phyloP scores from a whole-genome alignment of 2,113 vertebrate species.

The Labeo rohita region DNA sequence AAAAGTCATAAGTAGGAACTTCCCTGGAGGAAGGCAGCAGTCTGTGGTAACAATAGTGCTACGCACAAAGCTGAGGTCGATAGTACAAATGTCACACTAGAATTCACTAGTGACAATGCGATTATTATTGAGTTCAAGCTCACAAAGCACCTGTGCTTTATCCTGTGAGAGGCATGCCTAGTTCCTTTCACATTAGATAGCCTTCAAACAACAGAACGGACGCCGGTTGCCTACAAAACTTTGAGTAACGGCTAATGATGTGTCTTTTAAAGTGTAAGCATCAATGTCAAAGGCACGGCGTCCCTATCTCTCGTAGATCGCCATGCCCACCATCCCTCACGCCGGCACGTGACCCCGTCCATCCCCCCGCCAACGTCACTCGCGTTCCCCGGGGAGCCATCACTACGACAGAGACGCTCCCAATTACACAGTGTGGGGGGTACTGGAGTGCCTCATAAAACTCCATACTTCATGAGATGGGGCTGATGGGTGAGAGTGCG shows the following conservation, averaged over 20 bases:
- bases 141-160: background rate
- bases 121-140: background rate
- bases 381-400: slow-evolving; percentile 41
- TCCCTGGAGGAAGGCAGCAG: background rate
- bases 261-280: background rate
- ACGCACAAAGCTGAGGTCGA: slow-evolving; percentile 4
- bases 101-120: background rate
- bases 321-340: slow-evolving; percentile 6
- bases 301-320: background rate
- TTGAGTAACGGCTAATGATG: background rate
- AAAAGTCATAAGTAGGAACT: background rate
- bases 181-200: background rate
- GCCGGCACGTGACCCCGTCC: background rate
- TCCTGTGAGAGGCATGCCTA: background rate
- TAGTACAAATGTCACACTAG: slow-evolving; percentile 7
- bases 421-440: slow-evolving; percentile 32
- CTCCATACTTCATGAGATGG: slow-evolving; percentile 55
- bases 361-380: background rate
- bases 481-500: slow-evolving; percentile 58
- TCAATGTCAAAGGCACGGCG: slow-evolving; percentile 1
- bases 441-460: slow-evolving; percentile 71
- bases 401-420: slow-evolving; percentile 48
- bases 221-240: background rate
- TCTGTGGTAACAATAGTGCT: background rate
- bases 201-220: background rate